A percentile compares a stretch with the other conserved stretches of the same genome.
These are phyloP conservation scores for Gorsachius goisagi DNA, from an alignment of 2,113 vertebrate species.

Conservation along the genomic window DNA sequence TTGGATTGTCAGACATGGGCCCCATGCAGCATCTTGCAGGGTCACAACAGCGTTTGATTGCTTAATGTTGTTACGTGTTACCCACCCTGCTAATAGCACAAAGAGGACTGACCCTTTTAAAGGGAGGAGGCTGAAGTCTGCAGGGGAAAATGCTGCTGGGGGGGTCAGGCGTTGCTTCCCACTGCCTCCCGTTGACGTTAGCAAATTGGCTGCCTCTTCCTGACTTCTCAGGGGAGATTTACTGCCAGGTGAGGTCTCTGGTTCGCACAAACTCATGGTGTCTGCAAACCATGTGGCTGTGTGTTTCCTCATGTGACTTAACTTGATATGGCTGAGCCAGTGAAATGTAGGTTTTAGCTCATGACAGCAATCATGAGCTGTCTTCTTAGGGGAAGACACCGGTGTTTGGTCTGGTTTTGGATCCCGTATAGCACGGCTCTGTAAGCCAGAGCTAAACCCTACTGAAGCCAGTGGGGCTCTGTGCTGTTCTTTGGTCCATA, in stretches of 20 bases:
- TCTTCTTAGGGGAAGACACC: background rate
- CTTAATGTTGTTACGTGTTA: background rate
- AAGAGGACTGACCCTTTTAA: background rate
- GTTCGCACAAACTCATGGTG: background rate
- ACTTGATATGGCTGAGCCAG: fast-evolving
- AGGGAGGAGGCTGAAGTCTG: background rate
- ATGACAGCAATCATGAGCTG: background rate
- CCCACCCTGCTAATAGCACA: background rate
- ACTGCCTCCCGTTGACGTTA: background rate
- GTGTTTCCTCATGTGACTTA: background rate
- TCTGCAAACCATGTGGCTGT: no score
- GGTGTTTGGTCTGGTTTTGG: background rate
- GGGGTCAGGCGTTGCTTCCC: background rate
- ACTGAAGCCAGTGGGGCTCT: background rate
- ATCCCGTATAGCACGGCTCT: fast-evolving
- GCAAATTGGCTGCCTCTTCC: background rate
- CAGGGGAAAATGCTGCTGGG: background rate
- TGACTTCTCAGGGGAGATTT: background rate
- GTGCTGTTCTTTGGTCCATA: fast-evolving
- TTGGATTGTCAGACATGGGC: background rate
- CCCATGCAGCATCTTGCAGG: background rate
- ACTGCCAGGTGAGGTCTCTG: background rate
- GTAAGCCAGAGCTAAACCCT: background rate
- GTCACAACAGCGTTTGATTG: background rate
- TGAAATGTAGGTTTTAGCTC: background rate